Evolutionary conservation across 1,140 invertebrate genomes (phyloP).

Genomic region (Drosophila neocordata): DNA sequence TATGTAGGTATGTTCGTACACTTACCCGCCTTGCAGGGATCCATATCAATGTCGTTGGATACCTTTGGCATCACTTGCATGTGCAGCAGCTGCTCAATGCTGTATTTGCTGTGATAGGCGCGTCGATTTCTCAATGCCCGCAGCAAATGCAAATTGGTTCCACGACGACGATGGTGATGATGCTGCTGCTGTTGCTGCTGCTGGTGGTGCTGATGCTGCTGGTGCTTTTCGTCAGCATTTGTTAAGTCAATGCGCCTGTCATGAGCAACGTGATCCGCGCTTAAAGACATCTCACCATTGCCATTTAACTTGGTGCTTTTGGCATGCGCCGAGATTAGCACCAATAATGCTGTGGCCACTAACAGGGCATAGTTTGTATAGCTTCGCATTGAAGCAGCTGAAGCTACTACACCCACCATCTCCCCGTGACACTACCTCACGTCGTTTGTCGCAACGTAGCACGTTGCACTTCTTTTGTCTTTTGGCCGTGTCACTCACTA

Average conservation of each 20-base stretch:
- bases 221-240: conserved; percentile 3
- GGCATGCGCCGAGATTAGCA: conserved; percentile 71
- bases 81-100: conserved; percentile 87
- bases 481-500: conserved; percentile 10
- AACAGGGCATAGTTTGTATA: conserved; percentile 68
- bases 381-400: conserved; percentile 25
- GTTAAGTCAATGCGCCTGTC: conserved; percentile 10
- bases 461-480: conserved; percentile 19
- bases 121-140: conserved; percentile 40
- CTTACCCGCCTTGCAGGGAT: conserved; percentile 93
- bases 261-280: conserved; percentile 32
- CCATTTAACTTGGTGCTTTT: conserved; percentile 68
- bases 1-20: conserved; percentile 36
- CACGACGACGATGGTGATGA: conserved; percentile 38
- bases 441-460: no score
- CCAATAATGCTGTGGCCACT: conserved; percentile 57
- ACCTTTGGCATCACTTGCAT: conserved; percentile 86
- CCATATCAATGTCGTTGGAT: conserved; percentile 90
- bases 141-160: conserved; percentile 38
- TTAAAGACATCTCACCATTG: conserved; percentile 15
- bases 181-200: conserved; percentile 13
- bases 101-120: conserved; percentile 84
- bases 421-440: conserved; percentile 6
- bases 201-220: conserved; percentile 20
- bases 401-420: conserved; percentile 35